Evolutionary conservation across 2,888 invertebrate genomes (phyloP), one percentile per base, ranked within the genome.

Genomic region (Chalcosyrphus nemorum): DNA sequence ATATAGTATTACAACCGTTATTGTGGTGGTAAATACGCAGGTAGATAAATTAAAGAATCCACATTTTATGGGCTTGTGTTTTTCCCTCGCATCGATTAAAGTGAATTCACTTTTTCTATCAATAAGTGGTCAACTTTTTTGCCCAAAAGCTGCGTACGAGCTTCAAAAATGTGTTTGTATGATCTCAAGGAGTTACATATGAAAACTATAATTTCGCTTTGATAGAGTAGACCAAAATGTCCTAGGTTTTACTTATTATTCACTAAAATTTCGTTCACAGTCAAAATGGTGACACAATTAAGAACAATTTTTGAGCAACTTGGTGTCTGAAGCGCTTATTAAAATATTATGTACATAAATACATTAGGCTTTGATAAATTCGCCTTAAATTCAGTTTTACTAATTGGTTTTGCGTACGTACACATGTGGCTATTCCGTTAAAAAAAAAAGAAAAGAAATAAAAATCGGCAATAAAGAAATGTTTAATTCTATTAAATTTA

Each of bases 141-240:
- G 0, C n/a, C 13, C 35, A 38, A 13, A 2, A 1, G n/a, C n/a
- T n/a, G 11, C 11, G 32, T 2, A 2, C n/a, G n/a, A n/a, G n/a
- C 11, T 11, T 9, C 2, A 7, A 35, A n/a, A 35, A 35, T n/a
- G n/a, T n/a, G n/a, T n/a, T 35, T 35, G 9, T n/a, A 1, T 7
- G 4, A 35, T 9, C 4, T 35, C 5, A 38, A n/a, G 24, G n/a
- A 9, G 17, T n/a, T 61, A 17, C 43, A 4, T 11, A 27, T 29
- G 24, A 24, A 38, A 43, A 32, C 2, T 19, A 38, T 70, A 57
- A 70, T 70, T 56, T 65, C 9, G 74, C 74, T 74, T 63, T 75
- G 54, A 41, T 27, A 75, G 75, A 75, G 75, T 75, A 75, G 66
- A 66, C 21, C 74, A 75, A 75, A 57, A 13, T 24, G 19, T 59